These are phyloP conservation scores for Ephestia elutella DNA, from an alignment of 1,140 invertebrate species.

Conservation along the genomic window DNA sequence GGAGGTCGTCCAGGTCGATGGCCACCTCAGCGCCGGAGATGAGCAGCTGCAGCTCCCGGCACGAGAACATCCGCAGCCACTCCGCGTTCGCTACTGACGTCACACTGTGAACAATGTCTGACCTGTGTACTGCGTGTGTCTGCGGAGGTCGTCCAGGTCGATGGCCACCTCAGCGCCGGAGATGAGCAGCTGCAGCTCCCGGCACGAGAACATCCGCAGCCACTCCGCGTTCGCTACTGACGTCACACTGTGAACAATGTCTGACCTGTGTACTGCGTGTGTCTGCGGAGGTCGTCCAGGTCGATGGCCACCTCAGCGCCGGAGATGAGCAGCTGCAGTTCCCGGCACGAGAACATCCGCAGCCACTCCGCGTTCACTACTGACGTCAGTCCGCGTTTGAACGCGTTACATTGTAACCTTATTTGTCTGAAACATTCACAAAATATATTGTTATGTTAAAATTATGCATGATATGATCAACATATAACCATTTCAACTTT, in stretches of 20 bases:
- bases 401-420: constrained; percentile 87
- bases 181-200: constrained; percentile 95
- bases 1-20: constrained; percentile 93
- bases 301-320: constrained; percentile 95
- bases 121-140: constrained; percentile 88
- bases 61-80: constrained; percentile 96
- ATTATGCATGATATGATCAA: too few relatives aligned
- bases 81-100: constrained; percentile 91
- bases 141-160: constrained; percentile 90
- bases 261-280: constrained; percentile 87
- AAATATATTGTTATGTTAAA: too few relatives aligned
- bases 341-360: constrained; percentile 95
- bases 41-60: constrained; percentile 93
- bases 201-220: constrained; percentile 95
- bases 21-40: constrained; percentile 95
- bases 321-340: constrained; percentile 95
- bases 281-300: constrained; percentile 87
- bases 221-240: constrained; percentile 93
- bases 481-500: neutral
- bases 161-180: constrained; percentile 95
- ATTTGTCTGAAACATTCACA: constrained; percentile 86
- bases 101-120: constrained; percentile 84
- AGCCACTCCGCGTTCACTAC: constrained; percentile 94
- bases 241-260: constrained; percentile 89
- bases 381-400: constrained; percentile 89